phyloP scores from a whole-genome alignment of 2,888 invertebrate species.

The Hydraecia micacea region DNA sequence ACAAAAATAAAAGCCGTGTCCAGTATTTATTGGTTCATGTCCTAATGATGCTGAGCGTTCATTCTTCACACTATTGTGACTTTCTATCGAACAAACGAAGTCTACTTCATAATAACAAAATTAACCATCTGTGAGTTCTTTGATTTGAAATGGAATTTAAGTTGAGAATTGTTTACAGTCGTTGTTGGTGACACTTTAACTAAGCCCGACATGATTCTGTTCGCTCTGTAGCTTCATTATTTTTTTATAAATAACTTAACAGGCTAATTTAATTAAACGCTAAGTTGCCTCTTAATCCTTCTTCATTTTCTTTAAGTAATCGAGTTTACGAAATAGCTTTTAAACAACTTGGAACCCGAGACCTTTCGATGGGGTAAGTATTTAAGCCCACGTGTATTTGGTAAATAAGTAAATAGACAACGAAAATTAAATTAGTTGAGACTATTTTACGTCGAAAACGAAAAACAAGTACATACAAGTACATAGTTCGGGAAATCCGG shows the following conservation, averaged over 20 bases:
- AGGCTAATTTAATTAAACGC: slow-evolving; percentile 63
- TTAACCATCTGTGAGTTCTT: slow-evolving; percentile 51
- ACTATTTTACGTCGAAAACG: not conserved
- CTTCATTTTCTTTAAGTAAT: slow-evolving; percentile 60
- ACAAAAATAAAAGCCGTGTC: slow-evolving; percentile 30
- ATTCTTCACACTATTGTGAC: slow-evolving; percentile 59
- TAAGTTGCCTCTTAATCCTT: slow-evolving; percentile 63
- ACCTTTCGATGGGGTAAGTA: slow-evolving; percentile 40
- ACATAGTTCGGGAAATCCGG: not conserved
- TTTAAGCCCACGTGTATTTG: slow-evolving; percentile 34
- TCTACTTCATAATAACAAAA: slow-evolving; percentile 48
- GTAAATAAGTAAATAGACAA: slow-evolving; percentile 37
- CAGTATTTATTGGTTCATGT: slow-evolving; percentile 36
- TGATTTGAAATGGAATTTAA: slow-evolving; percentile 65
- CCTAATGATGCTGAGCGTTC: slow-evolving; percentile 51
- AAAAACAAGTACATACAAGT: not conserved
- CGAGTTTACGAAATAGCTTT: slow-evolving; percentile 60
- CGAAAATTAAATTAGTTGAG: slow-evolving; percentile 12
- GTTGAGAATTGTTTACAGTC: slow-evolving; percentile 63
- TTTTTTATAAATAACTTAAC: slow-evolving; percentile 61
- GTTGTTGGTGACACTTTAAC: slow-evolving; percentile 65
- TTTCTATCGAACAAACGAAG: slow-evolving; percentile 57
- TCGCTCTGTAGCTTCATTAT: slow-evolving; percentile 55
- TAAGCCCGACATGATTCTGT: slow-evolving; percentile 53
- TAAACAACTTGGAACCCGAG: slow-evolving; percentile 54